phyloP scores from a whole-genome alignment of 2,888 invertebrate genomes.

The Baccha elongata region DNA sequence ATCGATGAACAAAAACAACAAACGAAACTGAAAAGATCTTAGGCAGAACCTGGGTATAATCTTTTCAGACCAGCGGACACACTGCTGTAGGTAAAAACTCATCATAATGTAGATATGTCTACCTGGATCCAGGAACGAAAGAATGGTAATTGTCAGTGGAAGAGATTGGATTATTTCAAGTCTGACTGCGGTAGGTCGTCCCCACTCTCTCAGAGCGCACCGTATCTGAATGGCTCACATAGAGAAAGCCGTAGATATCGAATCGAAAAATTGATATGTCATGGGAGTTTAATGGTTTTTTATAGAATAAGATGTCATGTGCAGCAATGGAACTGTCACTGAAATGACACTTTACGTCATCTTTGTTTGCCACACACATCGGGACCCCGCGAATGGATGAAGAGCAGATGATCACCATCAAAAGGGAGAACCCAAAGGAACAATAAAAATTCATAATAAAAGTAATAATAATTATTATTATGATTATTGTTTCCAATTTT shows the following conservation, averaged over 20 bases:
- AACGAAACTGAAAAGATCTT: slow-evolving; percentile 14
- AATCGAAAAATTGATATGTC: slow-evolving; percentile 63
- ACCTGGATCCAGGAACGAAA: slow-evolving; percentile 57
- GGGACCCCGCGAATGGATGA: slow-evolving; percentile 3
- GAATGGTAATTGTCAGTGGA: slow-evolving; percentile 69
- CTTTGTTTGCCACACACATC: slow-evolving; percentile 26
- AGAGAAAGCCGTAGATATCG: slow-evolving; percentile 66
- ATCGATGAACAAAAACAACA: slow-evolving; percentile 47
- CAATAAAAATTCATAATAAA: slow-evolving; percentile 48
- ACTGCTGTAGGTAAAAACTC: slow-evolving; percentile 60
- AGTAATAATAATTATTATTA: slow-evolving; percentile 69
- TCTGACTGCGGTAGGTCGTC: slow-evolving; percentile 66
- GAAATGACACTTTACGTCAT: slow-evolving; percentile 38
- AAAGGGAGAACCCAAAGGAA: slow-evolving; percentile 1
- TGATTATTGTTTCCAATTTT: slow-evolving; percentile 50
- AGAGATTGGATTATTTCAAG: slow-evolving; percentile 67
- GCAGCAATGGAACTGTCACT: slow-evolving; percentile 26
- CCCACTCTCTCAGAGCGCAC: slow-evolving; percentile 45
- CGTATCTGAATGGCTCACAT: slow-evolving; percentile 54
- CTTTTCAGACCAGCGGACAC: slow-evolving; percentile 54
- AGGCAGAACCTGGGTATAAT: slow-evolving; percentile 32
- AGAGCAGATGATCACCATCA: slow-evolving; percentile 11
- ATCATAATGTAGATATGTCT: slow-evolving; percentile 11
- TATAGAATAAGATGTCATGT: slow-evolving; percentile 59
- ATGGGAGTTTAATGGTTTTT: slow-evolving; percentile 67